These are phyloP conservation scores for Shargacucullia verbasci DNA, from an alignment of 2,888 invertebrate species.

Conservation along the genomic window DNA sequence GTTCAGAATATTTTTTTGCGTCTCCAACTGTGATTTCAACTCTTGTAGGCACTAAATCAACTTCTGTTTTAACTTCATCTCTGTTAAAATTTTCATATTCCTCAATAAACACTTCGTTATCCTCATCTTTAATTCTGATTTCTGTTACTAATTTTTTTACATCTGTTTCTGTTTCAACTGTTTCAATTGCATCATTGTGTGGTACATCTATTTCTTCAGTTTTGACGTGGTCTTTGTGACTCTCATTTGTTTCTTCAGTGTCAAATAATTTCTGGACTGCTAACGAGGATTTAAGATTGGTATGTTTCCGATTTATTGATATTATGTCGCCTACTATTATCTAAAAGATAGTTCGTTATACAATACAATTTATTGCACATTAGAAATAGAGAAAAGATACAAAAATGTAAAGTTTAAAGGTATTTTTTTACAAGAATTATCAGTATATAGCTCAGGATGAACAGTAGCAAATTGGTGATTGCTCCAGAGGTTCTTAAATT, in stretches of 20 bases:
- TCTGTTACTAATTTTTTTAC: background rate
- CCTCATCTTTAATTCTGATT: slow-evolving; percentile 16
- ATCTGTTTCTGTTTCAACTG: slow-evolving; percentile 4
- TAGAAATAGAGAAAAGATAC: too few species aligned
- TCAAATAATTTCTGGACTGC: slow-evolving; percentile 58
- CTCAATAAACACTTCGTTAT: slow-evolving; percentile 47
- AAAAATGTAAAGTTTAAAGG: too few species aligned
- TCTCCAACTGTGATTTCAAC: slow-evolving; percentile 20
- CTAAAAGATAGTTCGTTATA: too few species aligned
- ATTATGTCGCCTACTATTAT: slow-evolving; percentile 69
- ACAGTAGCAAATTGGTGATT: too few species aligned
- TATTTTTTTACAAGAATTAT: too few species aligned
- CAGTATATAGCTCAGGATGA: too few species aligned
- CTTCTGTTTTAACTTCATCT: slow-evolving; percentile 18
- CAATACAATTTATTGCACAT: too few species aligned
- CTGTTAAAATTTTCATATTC: background rate
- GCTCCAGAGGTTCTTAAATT: too few species aligned
- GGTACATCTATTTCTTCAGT: slow-evolving; percentile 20
- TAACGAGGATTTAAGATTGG: slow-evolving; percentile 60
- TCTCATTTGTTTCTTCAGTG: slow-evolving; percentile 45
- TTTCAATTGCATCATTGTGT: slow-evolving; percentile 18
- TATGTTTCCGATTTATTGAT: slow-evolving; percentile 61
- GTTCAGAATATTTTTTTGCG: slow-evolving; percentile 39
- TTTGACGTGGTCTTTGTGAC: slow-evolving; percentile 45
- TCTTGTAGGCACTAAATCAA: slow-evolving; percentile 28